Percentiles rank a stretch among this genome's conserved stretches.
Evolutionary conservation across 2,888 invertebrate species (phyloP).

Genomic region (Macrophya annulata): DNA sequence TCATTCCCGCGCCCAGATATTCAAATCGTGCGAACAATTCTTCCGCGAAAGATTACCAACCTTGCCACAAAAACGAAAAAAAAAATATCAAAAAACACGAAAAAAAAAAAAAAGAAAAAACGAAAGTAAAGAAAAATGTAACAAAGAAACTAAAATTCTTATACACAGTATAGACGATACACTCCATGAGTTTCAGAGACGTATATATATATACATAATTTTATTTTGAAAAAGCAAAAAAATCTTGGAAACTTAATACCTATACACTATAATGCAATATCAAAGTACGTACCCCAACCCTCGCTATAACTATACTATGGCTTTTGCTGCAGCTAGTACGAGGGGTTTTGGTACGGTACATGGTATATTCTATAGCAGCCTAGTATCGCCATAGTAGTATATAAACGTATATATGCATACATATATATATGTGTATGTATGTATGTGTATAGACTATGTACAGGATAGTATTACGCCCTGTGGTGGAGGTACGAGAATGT

Average conservation of each 20-base stretch:
- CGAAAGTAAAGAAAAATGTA: neutral
- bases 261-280: neutral
- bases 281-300: conserved; percentile 6
- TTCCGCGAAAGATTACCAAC: conserved; percentile 1
- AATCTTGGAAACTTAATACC: neutral
- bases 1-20: conserved; percentile 4
- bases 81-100: neutral
- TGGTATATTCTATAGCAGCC: conserved; percentile 27
- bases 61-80: neutral
- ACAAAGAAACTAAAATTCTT: neutral
- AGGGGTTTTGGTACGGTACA: conserved; percentile 20
- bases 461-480: conserved; percentile 8
- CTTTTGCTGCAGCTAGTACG: conserved; percentile 47
- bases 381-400: conserved; percentile 21
- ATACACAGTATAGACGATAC: neutral
- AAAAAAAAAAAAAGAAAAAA: neutral
- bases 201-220: neutral
- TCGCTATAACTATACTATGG: conserved; percentile 21
- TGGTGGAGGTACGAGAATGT: conserved; percentile 3
- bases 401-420: conserved; percentile 2
- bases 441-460: neutral
- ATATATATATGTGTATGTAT: neutral
- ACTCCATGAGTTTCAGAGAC: neutral
- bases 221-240: conserved; percentile 1
- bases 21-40: conserved; percentile 30